Conservation (phyloP, 2,888 invertebrate genomes). For the Sabellastarte sp. region DNA sequence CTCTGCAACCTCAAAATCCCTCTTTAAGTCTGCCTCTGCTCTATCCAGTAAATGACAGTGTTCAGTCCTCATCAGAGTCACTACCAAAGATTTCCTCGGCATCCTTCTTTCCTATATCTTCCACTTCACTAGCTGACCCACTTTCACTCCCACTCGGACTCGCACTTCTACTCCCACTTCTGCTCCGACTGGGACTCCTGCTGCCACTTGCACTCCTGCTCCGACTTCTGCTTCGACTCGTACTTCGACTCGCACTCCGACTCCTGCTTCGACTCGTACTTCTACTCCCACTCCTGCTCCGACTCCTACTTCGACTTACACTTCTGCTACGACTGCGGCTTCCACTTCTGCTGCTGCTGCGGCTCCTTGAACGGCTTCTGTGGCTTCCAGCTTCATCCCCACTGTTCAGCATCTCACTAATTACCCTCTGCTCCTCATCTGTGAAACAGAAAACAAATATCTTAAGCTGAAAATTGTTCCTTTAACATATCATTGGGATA, state of each 20-base stretch:
- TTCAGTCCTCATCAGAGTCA: background rate
- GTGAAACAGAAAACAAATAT: background rate
- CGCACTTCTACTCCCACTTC: constrained; percentile 36
- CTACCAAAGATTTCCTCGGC: constrained; percentile 53
- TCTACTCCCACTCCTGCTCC: constrained; percentile 4
- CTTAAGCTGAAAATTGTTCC: background rate
- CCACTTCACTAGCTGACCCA: constrained; percentile 42
- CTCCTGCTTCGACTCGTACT: constrained; percentile 17
- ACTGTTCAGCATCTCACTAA: constrained; percentile 8
- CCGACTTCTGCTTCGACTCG: constrained; percentile 26
- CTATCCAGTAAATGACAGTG: too few relatives aligned
- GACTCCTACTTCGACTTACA: constrained; percentile 6
- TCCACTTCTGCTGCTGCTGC: constrained; percentile 27
- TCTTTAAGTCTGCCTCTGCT: too few relatives aligned
- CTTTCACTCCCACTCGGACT: constrained; percentile 22
- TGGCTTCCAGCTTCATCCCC: constrained; percentile 1
- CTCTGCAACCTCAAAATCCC: too few relatives aligned
- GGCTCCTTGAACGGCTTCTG: constrained; percentile 17
- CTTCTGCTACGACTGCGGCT: constrained; percentile 28
- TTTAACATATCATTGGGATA: too few relatives aligned
- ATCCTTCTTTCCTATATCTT: constrained; percentile 47
- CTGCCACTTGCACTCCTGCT: constrained; percentile 29
- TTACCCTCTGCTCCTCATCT: constrained; percentile 14
- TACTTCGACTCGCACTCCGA: constrained; percentile 15
- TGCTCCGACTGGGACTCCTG: constrained; percentile 14